Percentiles rank a stretch among this genome's conserved stretches.
Conservation (phyloP, 2,113 vertebrate species). For the Pseudopodoces humilis region DNA sequence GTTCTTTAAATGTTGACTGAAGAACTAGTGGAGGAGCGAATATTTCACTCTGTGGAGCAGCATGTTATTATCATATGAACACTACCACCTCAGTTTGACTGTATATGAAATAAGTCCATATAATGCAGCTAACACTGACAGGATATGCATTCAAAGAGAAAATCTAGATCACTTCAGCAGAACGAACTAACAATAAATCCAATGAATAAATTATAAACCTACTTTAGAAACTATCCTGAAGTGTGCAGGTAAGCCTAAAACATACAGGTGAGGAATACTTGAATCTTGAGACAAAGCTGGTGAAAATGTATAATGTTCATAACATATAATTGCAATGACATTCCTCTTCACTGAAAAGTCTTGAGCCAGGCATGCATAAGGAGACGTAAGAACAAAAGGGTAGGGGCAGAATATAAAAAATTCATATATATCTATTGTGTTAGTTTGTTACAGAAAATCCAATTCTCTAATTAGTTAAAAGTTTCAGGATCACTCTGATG, state of each 20-base stretch:
- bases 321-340: not conserved
- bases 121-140: not conserved
- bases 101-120: not conserved
- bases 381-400: not conserved
- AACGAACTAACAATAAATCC: not conserved
- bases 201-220: not conserved
- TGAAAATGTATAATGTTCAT: accelerated
- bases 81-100: not conserved
- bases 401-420: not conserved
- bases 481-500: not conserved
- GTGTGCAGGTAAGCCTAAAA: not conserved
- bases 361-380: not conserved
- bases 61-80: not conserved
- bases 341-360: not conserved
- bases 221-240: not conserved
- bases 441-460: accelerated
- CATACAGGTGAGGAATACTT: not conserved
- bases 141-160: not conserved
- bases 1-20: slow-evolving; percentile 18
- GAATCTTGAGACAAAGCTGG: not conserved
- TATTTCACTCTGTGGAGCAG: not conserved
- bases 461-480: not conserved
- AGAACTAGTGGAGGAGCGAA: not conserved
- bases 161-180: not conserved
- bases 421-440: not conserved